Percentiles rank a stretch among this genome's conserved stretches.
Evolutionary conservation across 2,113 vertebrate species (phyloP).

Genomic region (Potamarius usumacintae): DNA sequence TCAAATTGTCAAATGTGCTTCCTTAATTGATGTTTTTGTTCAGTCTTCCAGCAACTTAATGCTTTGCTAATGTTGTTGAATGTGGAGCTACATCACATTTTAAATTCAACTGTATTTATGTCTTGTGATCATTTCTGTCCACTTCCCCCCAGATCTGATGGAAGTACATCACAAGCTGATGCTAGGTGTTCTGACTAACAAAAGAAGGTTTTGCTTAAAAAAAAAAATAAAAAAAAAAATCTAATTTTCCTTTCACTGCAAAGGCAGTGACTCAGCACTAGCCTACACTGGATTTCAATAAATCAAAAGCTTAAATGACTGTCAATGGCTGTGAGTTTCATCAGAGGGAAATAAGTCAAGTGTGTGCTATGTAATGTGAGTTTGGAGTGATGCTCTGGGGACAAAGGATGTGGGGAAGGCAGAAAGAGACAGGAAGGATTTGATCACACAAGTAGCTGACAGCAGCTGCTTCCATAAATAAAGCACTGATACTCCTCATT

Average conservation of each 20-base stretch:
- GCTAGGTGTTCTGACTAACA: slow-evolving; percentile 29
- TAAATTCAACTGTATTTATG: neutral
- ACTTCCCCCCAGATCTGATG: neutral
- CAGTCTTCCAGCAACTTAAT: slow-evolving; percentile 10
- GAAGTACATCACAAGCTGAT: slow-evolving; percentile 40
- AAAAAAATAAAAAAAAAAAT: slow-evolving; percentile 11
- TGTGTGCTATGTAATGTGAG: slow-evolving; percentile 33
- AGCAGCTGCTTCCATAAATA: slow-evolving; percentile 25
- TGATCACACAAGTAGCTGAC: slow-evolving; percentile 26
- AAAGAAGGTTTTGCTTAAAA: slow-evolving; percentile 16
- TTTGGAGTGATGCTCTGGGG: slow-evolving; percentile 24
- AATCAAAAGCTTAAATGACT: slow-evolving; percentile 48
- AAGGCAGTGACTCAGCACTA: slow-evolving; percentile 44
- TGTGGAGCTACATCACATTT: neutral
- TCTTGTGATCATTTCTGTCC: slow-evolving; percentile 6
- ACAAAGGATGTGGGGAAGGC: slow-evolving; percentile 2
- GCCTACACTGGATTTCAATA: slow-evolving; percentile 45
- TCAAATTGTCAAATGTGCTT: slow-evolving; percentile 1
- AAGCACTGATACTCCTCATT: slow-evolving; percentile 32
- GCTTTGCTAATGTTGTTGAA: neutral
- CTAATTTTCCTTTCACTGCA: slow-evolving; percentile 40
- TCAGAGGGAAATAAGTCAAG: slow-evolving; percentile 44
- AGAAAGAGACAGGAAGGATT: slow-evolving; percentile 25
- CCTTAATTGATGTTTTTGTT: slow-evolving; percentile 15
- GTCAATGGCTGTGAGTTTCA: slow-evolving; percentile 42